Evolutionary conservation across 1,140 invertebrate species (phyloP).

Genomic region (Nephila pilipes): DNA sequence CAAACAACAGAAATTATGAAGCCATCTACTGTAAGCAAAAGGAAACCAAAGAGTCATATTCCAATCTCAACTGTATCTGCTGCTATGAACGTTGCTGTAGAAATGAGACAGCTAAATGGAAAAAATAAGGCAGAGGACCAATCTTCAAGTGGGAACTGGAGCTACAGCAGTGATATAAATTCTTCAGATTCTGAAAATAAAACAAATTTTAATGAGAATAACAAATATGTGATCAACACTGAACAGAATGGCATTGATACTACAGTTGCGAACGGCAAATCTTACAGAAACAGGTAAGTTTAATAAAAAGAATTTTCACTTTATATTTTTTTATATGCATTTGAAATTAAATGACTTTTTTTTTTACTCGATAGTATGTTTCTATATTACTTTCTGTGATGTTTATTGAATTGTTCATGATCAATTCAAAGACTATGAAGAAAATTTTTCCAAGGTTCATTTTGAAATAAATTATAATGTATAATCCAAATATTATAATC

Average conservation of each 20-base stretch:
- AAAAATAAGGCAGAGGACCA: conserved; percentile 84
- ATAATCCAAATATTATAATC: too few species aligned
- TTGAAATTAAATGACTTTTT: too few species aligned
- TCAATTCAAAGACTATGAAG: too few species aligned
- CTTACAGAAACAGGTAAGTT: conserved; percentile 17
- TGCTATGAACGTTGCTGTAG: conserved; percentile 86
- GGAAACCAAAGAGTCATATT: conserved; percentile 56
- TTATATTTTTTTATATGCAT: too few species aligned
- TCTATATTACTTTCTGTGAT: too few species aligned
- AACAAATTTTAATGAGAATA: background rate
- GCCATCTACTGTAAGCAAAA: background rate
- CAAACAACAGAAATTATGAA: background rate
- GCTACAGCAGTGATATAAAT: conserved; percentile 90
- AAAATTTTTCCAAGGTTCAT: too few species aligned
- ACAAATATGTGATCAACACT: background rate
- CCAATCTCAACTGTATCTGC: conserved; percentile 82
- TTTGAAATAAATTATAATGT: too few species aligned
- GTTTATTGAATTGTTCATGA: too few species aligned
- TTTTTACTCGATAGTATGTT: too few species aligned
- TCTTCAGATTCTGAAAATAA: conserved; percentile 81
- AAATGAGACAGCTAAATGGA: conserved; percentile 82
- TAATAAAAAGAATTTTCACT: background rate
- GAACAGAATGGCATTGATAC: background rate
- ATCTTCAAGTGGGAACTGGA: conserved; percentile 96
- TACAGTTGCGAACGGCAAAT: background rate